Conservation (phyloP, 2,797 vertebrate species). For the Mallotus villosus region DNA sequence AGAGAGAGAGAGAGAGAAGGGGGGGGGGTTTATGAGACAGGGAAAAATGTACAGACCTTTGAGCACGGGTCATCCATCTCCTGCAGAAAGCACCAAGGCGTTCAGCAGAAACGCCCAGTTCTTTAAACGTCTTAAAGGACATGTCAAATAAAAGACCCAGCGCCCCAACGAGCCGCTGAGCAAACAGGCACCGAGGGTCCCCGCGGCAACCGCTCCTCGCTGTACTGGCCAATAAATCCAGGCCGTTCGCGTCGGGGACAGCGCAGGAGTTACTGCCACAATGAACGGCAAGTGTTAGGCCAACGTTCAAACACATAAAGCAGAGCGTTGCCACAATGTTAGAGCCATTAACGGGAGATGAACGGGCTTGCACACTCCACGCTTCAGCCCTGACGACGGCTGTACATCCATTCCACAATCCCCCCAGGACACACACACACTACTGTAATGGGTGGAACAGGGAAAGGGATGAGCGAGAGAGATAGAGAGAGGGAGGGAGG, state of each 20-base stretch:
- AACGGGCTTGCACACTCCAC: constrained; percentile 33
- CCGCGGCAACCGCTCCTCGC: constrained; percentile 56
- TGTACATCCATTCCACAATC: constrained; percentile 37
- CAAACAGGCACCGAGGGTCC: constrained; percentile 52
- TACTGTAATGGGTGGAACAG: constrained; percentile 25
- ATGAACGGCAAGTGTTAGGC: constrained; percentile 34
- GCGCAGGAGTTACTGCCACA: constrained; percentile 42
- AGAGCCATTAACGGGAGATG: constrained; percentile 5
- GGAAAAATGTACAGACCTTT: constrained; percentile 72
- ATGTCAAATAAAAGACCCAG: constrained; percentile 65
- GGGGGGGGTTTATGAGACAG: constrained; percentile 5
- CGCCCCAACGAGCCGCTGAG: constrained; percentile 62
- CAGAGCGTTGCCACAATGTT: neutral
- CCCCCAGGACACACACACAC: constrained; percentile 26
- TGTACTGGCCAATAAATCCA: constrained; percentile 65
- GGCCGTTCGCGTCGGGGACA: constrained; percentile 22
- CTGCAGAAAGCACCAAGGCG: constrained; percentile 77
- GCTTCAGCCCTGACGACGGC: constrained; percentile 39
- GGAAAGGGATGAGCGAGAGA: neutral
- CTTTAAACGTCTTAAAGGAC: constrained; percentile 79
- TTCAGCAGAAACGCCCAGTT: constrained; percentile 77
- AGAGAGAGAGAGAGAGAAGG: constrained; percentile 5
- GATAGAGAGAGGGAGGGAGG: neutral
- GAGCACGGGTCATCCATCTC: constrained; percentile 76
- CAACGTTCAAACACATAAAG: constrained; percentile 22